These are phyloP conservation scores for Coelopa pilipes DNA, from an alignment of 2,888 invertebrate species.

Conservation along the genomic window DNA sequence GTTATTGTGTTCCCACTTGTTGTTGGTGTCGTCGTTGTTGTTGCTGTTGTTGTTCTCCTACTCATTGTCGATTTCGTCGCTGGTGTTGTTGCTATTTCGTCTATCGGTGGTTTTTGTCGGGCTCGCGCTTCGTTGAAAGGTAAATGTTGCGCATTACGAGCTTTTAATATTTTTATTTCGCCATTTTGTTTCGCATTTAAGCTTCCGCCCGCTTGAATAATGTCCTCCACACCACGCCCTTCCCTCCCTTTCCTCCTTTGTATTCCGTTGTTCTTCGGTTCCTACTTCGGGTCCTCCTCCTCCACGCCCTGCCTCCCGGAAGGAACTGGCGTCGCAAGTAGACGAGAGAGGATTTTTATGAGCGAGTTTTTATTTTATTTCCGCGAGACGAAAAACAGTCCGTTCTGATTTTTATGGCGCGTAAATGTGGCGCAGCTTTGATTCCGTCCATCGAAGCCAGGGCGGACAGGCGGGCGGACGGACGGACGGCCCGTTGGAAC, in stretches of 20 bases:
- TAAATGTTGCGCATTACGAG: slow-evolving; percentile 8
- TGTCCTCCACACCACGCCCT: neutral
- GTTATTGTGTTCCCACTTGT: neutral
- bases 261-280: too few species aligned
- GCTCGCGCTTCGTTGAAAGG: neutral
- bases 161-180: slow-evolving; percentile 19
- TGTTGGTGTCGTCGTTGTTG: neutral
- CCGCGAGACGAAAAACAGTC: slow-evolving; percentile 19
- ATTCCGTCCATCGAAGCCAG: too few species aligned
- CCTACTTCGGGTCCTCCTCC: neutral
- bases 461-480: too few species aligned
- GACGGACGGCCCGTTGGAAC: too few species aligned
- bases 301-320: neutral
- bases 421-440: too few species aligned
- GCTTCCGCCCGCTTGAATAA: slow-evolving; percentile 13
- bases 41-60: too few species aligned
- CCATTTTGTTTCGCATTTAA: slow-evolving; percentile 13
- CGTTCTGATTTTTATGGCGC: neutral
- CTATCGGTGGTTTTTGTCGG: neutral
- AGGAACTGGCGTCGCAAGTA: neutral
- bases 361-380: too few species aligned
- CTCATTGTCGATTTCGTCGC: neutral
- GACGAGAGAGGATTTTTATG: too few species aligned
- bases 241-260: neutral
- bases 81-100: neutral